Evolutionary conservation across 2,797 vertebrate genomes (phyloP).

Genomic region (Mionectes olivaceus): DNA sequence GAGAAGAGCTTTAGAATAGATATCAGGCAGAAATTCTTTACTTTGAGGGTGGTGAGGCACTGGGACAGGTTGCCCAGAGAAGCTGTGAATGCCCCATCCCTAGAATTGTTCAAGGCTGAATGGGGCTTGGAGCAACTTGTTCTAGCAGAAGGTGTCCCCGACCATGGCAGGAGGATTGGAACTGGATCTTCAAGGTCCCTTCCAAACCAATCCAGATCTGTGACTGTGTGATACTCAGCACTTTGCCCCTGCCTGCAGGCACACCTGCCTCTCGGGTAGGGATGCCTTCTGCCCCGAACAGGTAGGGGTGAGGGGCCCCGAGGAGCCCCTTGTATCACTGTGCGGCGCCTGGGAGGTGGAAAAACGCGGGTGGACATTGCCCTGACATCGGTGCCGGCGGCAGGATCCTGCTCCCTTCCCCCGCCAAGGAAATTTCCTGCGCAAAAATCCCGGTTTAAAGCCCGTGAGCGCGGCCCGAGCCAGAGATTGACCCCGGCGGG

Average conservation of each 20-base stretch:
- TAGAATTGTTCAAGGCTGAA: not conserved
- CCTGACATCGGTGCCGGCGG: not conserved
- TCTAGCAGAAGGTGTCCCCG: not conserved
- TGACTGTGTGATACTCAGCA: fast-evolving
- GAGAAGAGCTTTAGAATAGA: not conserved
- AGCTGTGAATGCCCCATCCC: not conserved
- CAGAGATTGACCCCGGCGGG: fast-evolving
- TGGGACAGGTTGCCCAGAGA: not conserved
- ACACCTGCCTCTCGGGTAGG: fast-evolving
- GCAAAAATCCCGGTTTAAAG: not conserved
- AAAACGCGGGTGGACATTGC: not conserved
- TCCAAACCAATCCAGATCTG: not conserved
- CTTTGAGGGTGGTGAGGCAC: not conserved
- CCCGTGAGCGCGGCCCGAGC: fast-evolving
- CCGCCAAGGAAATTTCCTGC: not conserved
- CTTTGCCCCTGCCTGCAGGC: not conserved
- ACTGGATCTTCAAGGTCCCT: not conserved
- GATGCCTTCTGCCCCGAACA: fast-evolving
- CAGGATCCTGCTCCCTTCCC: not conserved
- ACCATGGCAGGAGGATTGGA: not conserved
- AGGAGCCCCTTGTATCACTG: fast-evolving
- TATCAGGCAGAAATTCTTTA: not conserved
- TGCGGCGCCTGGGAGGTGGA: not conserved
- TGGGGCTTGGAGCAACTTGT: not conserved
- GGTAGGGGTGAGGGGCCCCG: fast-evolving